Evolutionary conservation across 2,113 vertebrate species (phyloP), one percentile per base, ranked within the genome.

Genomic region (Symphodus melops): DNA sequence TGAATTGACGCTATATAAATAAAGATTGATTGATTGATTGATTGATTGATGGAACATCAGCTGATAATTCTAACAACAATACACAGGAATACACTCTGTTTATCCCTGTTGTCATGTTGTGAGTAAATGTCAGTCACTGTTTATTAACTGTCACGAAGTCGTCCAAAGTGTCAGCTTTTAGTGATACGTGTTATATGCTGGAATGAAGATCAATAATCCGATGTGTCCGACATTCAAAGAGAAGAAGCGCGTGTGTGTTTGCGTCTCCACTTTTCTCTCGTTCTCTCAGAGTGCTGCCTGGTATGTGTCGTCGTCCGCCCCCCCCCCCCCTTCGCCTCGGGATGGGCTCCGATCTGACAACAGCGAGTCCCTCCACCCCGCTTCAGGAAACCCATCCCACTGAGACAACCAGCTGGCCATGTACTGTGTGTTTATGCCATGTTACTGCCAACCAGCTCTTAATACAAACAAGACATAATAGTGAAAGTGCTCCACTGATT

Each of bases 301-400:
- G 73, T 70, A 77, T 72, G 72, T 87, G n/a, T n/a, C n/a, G n/a
- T n/a, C n/a, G n/a, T n/a, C n/a, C n/a, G n/a, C n/a, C n/a, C n/a
- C n/a, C n/a, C n/a, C n/a, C n/a, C 63, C 76, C 59, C 46, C 71
- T 28, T 87, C 28, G 87, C 78, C 86, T 42, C 0, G 82, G 86
- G 90, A 88, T 19, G 39, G 48, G 41, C 60, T 28, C 69, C 81
- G 82, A 93, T 93, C 92, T 93, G 88, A 94, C 91, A 92, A 91
- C 75, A 54, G 79, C 58, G 25, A 64, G 62, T 75, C 28, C 28
- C 86, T 69, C 71, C 75, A 88, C 82, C 87, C 84, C 66, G 46
- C 48, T 75, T 75, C 92, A 94, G 93, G 93, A 95, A 94, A 87
- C 90, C 90, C 87, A 72, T 92, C 92, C 93, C 92, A 86, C 77